Conservation (phyloP, 2,113 vertebrate genomes). For the Bothrops jararaca region DNA sequence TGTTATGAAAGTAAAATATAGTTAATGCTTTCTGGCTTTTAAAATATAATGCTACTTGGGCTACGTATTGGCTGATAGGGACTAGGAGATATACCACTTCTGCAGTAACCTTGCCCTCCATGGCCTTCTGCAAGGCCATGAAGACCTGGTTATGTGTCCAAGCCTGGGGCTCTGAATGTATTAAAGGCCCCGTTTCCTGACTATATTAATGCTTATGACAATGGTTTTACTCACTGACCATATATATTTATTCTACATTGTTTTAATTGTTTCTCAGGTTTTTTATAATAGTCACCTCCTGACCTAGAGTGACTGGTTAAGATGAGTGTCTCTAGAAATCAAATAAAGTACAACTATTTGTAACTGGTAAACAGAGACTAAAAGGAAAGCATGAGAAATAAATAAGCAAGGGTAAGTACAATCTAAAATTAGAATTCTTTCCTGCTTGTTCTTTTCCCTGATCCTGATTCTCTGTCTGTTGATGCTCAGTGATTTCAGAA, state of each 20-base stretch:
- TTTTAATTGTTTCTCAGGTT: neutral
- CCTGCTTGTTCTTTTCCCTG: slow-evolving; percentile 49
- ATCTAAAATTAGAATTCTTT: slow-evolving; percentile 62
- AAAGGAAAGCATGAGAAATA: slow-evolving; percentile 57
- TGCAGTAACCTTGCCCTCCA: neutral
- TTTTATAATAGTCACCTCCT: neutral
- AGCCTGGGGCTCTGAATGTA: neutral
- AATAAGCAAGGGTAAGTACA: slow-evolving; percentile 56
- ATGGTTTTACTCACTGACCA: neutral
- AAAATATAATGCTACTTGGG: slow-evolving; percentile 56
- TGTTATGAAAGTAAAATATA: slow-evolving; percentile 70
- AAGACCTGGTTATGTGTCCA: neutral
- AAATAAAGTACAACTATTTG: slow-evolving; percentile 22
- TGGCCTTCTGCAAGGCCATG: neutral
- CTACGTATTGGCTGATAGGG: slow-evolving; percentile 48
- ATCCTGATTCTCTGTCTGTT: slow-evolving; percentile 34
- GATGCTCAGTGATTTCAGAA: slow-evolving; percentile 57
- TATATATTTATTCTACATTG: neutral
- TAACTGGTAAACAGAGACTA: neutral
- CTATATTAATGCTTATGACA: neutral
- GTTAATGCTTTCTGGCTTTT: slow-evolving; percentile 71
- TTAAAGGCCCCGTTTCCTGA: neutral
- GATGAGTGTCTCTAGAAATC: neutral
- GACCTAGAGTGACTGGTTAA: neutral
- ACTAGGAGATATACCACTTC: neutral